Percentiles rank a stretch among this genome's conserved stretches.
Evolutionary conservation across 2,888 invertebrate species (phyloP).

Genomic region (Sympetrum striolatum): DNA sequence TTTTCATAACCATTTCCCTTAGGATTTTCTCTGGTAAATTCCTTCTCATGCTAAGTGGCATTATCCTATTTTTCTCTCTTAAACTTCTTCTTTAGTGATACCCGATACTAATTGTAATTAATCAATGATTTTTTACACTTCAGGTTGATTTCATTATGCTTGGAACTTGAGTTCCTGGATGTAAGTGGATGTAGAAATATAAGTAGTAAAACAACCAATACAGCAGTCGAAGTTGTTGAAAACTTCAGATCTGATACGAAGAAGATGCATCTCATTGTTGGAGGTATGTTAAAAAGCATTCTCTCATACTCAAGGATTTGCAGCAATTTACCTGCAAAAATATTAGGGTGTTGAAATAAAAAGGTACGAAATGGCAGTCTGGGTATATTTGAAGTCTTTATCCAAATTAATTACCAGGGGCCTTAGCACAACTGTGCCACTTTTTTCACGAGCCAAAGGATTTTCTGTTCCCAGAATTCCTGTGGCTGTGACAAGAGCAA

Average conservation of each 20-base stretch:
- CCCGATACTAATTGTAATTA: neutral
- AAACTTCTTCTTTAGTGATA: too few relatives aligned
- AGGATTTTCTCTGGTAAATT: neutral
- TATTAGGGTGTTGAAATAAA: too few relatives aligned
- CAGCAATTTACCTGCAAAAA: too few relatives aligned
- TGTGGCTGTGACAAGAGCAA: too few relatives aligned
- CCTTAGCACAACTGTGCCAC: too few relatives aligned
- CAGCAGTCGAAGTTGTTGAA: neutral
- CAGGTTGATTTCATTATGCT: conserved; percentile 11
- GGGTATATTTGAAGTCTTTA: too few relatives aligned
- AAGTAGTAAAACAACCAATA: neutral
- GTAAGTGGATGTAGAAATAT: conserved; percentile 8
- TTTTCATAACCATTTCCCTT: too few relatives aligned
- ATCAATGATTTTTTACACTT: neutral
- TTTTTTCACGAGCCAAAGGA: too few relatives aligned
- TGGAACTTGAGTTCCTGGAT: conserved; percentile 16
- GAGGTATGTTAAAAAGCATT: neutral
- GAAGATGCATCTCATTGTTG: conserved; percentile 8
- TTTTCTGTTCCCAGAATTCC: too few relatives aligned
- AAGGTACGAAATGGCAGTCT: too few relatives aligned
- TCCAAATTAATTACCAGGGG: too few relatives aligned
- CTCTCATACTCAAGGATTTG: too few relatives aligned
- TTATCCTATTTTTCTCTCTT: neutral
- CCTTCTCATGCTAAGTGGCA: neutral
- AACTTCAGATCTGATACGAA: conserved; percentile 19